Conservation (phyloP, 2,797 vertebrate species). For the Chanos chanos region DNA sequence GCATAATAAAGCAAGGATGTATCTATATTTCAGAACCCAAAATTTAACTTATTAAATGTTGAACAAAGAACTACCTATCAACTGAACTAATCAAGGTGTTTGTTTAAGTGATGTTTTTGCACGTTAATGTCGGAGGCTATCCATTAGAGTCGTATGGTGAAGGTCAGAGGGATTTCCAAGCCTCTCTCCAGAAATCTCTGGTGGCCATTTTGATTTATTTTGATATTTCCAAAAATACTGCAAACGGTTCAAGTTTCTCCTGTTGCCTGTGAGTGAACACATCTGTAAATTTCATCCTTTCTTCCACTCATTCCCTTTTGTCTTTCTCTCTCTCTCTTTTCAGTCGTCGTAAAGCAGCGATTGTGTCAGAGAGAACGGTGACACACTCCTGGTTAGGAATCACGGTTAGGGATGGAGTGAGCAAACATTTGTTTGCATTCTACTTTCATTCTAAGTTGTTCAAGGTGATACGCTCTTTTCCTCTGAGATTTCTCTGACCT, state of each 20-base stretch:
- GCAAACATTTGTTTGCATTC: conserved; percentile 11
- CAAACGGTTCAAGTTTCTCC: conserved; percentile 4
- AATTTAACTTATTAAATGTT: too few relatives aligned
- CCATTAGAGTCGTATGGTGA: conserved; percentile 4
- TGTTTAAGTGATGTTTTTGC: conserved; percentile 10
- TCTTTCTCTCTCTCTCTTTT: conserved; percentile 10
- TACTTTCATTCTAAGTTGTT: conserved; percentile 20
- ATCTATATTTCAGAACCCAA: too few relatives aligned
- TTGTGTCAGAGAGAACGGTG: conserved; percentile 11
- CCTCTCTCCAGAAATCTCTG: neutral
- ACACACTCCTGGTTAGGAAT: conserved; percentile 4
- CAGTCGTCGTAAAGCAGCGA: conserved; percentile 20
- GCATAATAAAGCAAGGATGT: too few relatives aligned
- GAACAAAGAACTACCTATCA: conserved; percentile 27
- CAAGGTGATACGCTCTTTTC: conserved; percentile 42
- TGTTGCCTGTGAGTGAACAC: conserved; percentile 11
- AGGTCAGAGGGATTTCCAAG: neutral
- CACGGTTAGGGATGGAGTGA: neutral
- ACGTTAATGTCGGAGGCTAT: conserved; percentile 30
- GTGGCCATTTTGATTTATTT: conserved; percentile 25
- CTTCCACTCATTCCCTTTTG: neutral
- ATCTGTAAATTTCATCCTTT: conserved; percentile 32
- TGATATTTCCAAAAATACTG: conserved; percentile 21
- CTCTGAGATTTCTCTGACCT: conserved; percentile 27
- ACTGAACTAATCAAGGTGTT: conserved; percentile 21